These are phyloP conservation scores for Euura lappo DNA, from an alignment of 1,140 invertebrate genomes.

Conservation along the genomic window DNA sequence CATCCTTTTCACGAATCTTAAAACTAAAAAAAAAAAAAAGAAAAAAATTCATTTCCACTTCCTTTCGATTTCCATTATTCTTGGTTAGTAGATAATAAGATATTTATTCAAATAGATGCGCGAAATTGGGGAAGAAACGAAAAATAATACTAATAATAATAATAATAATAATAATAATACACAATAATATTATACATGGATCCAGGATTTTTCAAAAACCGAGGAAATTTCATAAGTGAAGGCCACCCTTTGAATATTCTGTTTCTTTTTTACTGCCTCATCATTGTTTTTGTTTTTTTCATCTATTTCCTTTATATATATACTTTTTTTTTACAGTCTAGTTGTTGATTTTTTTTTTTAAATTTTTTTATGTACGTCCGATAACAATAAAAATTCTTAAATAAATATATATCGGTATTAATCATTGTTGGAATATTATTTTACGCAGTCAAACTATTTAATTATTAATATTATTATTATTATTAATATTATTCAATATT, in stretches of 20 bases:
- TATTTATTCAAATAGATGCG: neutral
- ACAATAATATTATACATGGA: conserved; percentile 10
- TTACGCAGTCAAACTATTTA: conserved; percentile 50
- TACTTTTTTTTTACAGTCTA: neutral
- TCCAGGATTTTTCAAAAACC: conserved; percentile 42
- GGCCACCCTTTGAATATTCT: conserved; percentile 51
- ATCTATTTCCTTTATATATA: neutral
- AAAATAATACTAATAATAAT: too few species aligned
- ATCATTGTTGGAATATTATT: conserved; percentile 54
- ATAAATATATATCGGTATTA: conserved; percentile 57
- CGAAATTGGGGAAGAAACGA: conserved; percentile 8
- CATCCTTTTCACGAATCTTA: too few species aligned
- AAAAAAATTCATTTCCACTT: too few species aligned
- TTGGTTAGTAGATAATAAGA: neutral
- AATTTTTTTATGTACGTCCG: conserved; percentile 56
- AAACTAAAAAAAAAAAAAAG: too few species aligned
- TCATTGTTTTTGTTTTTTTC: too few species aligned
- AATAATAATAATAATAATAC: too few species aligned
- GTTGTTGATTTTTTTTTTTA: conserved; percentile 40
- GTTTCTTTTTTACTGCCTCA: neutral
- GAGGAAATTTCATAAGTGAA: conserved; percentile 52
- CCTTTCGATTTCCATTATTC: neutral
- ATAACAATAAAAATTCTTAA: conserved; percentile 60
- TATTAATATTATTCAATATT: conserved; percentile 19
- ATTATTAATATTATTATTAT: conserved; percentile 28